Conservation (phyloP, 2,888 invertebrate species). For the Agrenia bidenticulata region DNA sequence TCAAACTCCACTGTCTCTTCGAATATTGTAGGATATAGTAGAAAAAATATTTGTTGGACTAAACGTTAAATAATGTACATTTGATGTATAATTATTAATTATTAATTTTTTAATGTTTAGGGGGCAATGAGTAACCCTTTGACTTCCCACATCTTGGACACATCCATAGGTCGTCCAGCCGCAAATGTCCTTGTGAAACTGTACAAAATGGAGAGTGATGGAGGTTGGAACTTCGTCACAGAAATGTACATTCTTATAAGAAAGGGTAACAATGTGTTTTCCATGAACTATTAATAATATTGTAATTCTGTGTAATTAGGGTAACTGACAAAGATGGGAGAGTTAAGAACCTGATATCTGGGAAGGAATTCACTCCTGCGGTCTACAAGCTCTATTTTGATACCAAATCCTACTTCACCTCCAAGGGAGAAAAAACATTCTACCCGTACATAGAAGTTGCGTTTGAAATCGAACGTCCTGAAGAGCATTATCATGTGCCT, state of each 20-base stretch:
- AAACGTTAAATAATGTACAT: not conserved
- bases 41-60: not conserved
- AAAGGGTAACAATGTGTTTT: too few relatives aligned
- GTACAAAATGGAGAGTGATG: slow-evolving; percentile 57
- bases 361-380: slow-evolving; percentile 65
- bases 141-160: slow-evolving; percentile 75
- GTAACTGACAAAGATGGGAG: slow-evolving; percentile 65
- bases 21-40: not conserved
- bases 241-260: slow-evolving; percentile 48
- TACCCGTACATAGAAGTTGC: slow-evolving; percentile 78
- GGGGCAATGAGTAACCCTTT: slow-evolving; percentile 58
- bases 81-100: not conserved
- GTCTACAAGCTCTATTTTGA: slow-evolving; percentile 75
- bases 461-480: slow-evolving; percentile 66
- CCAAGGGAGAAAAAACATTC: slow-evolving; percentile 56
- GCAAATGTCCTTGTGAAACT: slow-evolving; percentile 67
- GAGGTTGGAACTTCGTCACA: slow-evolving; percentile 66
- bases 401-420: slow-evolving; percentile 69
- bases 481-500: slow-evolving; percentile 73
- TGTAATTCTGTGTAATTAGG: slow-evolving; percentile 29
- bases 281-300: slow-evolving; percentile 1
- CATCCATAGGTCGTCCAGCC: slow-evolving; percentile 68
- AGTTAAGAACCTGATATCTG: slow-evolving; percentile 64
- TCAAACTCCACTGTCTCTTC: not conserved
- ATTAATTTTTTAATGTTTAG: not conserved